Percentiles rank a stretch among this genome's conserved stretches.
phyloP scores from a whole-genome alignment of 2,888 invertebrate genomes.

The Lepidochitona cinerea region DNA sequence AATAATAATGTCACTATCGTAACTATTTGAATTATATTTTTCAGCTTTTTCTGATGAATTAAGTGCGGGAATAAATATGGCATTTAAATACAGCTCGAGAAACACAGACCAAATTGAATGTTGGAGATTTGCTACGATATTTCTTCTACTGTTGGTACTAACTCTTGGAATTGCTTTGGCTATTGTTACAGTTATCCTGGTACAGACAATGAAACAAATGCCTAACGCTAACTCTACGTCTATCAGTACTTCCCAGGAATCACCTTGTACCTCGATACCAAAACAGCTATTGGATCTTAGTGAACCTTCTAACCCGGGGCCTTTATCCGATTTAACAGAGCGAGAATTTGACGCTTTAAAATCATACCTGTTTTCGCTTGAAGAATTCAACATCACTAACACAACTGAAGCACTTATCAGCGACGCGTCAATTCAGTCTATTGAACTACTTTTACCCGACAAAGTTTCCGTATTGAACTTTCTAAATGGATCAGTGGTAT shows the following conservation, averaged over 20 bases:
- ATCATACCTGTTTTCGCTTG: background rate
- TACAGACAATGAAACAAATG: background rate
- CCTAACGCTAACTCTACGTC: background rate
- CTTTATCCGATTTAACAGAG: background rate
- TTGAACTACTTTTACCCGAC: constrained; percentile 42
- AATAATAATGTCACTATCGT: too few species aligned
- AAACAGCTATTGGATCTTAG: background rate
- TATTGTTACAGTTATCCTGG: background rate
- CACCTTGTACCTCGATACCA: background rate
- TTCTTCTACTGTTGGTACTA: background rate
- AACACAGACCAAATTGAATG: background rate
- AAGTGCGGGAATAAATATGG: too few species aligned
- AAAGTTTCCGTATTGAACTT: constrained; percentile 35
- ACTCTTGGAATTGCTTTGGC: background rate
- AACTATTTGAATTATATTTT: too few species aligned
- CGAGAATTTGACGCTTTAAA: background rate
- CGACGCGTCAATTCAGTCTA: constrained; percentile 30
- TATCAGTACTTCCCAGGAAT: background rate
- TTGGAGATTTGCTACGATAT: background rate
- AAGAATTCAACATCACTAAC: background rate
- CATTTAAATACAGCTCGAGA: background rate
- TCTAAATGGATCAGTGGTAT: constrained; percentile 26
- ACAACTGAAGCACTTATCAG: constrained; percentile 13
- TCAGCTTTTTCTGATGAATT: too few species aligned
- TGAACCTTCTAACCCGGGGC: background rate